Evolutionary conservation across 2,113 vertebrate species (phyloP), one percentile per base, ranked within the genome.

Genomic region (Syrmaticus mikado): DNA sequence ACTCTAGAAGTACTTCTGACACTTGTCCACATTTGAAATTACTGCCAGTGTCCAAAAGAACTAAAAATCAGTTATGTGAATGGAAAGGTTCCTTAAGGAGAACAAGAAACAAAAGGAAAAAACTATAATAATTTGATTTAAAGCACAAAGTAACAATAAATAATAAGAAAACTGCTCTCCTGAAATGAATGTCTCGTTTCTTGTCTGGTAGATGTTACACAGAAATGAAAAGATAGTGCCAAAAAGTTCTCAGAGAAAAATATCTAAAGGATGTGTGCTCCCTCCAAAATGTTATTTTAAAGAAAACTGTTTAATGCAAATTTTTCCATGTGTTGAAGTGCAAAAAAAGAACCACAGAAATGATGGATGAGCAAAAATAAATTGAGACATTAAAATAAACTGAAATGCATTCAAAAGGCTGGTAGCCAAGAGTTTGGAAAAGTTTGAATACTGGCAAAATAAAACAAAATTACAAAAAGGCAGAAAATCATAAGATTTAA

Each of bases 71-170:
- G 60, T 77, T 89, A 72, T 68, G 72, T 64, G n/a, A 89, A 24
- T 86, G 46, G 64, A 82, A 92, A 93, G 15, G 58, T 85, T 93
- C 41, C 61, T 81, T 67, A 72, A 83, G 67, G 40, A 88, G 53
- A 87, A 83, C 18, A 80, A 87, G 71, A 91, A 85, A 78, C 11
- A 82, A 66, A 62, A 87, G 67, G 28, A 85, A 80, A 84, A 84
- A 78, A 71, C 71, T 28, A 41, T 36, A 50, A 64, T 67, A 72
- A 72, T 81, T 86, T 86, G 40, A 78, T 74, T 76, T 87, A 90
- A 96, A 86, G 17, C 89, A 78, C 45, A 67, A 82, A 24, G 41
- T 80, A 90, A 78, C 8, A 85, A 34, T 78, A 89, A 95, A 82
- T 38, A 79, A 77, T 74, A 88, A 89, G 34, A 86, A 88, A 73